These are phyloP conservation scores for Sycophila sp. DNA, from an alignment of 1,140 invertebrate species.

Conservation along the genomic window DNA sequence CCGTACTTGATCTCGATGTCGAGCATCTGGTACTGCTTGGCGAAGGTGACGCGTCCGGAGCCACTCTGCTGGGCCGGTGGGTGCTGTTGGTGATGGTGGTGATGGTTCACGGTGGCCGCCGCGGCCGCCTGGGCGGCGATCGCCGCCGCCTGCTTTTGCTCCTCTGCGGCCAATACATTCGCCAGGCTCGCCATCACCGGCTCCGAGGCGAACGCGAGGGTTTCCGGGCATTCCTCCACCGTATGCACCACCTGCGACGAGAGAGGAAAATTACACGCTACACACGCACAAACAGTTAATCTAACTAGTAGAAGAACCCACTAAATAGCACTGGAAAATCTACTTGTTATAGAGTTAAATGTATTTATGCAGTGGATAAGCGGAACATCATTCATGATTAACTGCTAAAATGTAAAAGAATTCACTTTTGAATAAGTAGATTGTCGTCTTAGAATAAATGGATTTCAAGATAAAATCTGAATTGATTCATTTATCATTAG, in stretches of 20 bases:
- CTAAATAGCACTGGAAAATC: too few relatives aligned
- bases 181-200: slow-evolving; percentile 87
- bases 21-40: slow-evolving; percentile 86
- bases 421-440: too few relatives aligned
- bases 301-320: too few relatives aligned
- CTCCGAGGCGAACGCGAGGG: slow-evolving; percentile 91
- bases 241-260: slow-evolving; percentile 74
- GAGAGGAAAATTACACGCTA: slow-evolving; percentile 19
- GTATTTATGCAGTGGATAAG: too few relatives aligned
- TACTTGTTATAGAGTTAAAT: too few relatives aligned
- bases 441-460: too few relatives aligned
- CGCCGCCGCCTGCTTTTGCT: slow-evolving; percentile 53
- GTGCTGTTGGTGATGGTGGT: slow-evolving; percentile 45
- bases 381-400: too few relatives aligned
- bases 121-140: slow-evolving; percentile 51
- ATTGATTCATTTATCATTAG: too few relatives aligned
- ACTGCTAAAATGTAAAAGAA: too few relatives aligned
- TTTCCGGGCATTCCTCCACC: slow-evolving; percentile 84
- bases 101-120: slow-evolving; percentile 37
- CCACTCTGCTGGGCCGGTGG: slow-evolving; percentile 33
- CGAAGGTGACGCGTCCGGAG: slow-evolving; percentile 66
- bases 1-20: slow-evolving; percentile 95
- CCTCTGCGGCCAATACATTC: slow-evolving; percentile 84
- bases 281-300: too few relatives aligned
- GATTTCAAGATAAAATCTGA: too few relatives aligned